A percentile compares a stretch with the other conserved stretches of the same genome.
phyloP scores from a whole-genome alignment of 2,797 vertebrate genomes.

The Lepidocolaptes lacrymiger region DNA sequence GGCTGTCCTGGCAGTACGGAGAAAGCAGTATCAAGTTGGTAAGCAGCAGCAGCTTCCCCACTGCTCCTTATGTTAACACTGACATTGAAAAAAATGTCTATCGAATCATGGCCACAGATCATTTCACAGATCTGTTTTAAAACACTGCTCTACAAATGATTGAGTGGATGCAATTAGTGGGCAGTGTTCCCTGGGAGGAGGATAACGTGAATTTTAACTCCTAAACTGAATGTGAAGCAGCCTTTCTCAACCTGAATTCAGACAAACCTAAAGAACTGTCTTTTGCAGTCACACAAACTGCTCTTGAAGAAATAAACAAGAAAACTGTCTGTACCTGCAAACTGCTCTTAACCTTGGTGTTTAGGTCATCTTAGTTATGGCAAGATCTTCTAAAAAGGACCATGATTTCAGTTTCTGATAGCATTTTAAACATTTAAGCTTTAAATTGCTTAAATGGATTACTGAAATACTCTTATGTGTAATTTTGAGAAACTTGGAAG shows the following conservation, averaged over 20 bases:
- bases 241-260: neutral
- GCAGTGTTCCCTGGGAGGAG: neutral
- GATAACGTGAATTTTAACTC: neutral
- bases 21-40: conserved; percentile 51
- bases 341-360: neutral
- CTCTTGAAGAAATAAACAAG: neutral
- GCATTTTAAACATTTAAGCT: neutral
- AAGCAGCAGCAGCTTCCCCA: conserved; percentile 61
- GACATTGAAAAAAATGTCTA: conserved; percentile 39
- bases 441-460: neutral
- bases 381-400: neutral
- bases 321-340: neutral
- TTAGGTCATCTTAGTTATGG: neutral
- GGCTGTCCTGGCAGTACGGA: conserved; percentile 60
- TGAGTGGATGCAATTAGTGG: conserved; percentile 17
- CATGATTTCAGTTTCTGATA: neutral
- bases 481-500: neutral
- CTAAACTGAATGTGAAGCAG: neutral
- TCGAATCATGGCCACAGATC: conserved; percentile 40
- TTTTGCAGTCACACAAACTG: neutral
- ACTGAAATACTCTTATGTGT: neutral
- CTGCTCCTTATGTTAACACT: conserved; percentile 57
- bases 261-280: neutral
- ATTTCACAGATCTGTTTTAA: conserved; percentile 47
- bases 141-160: neutral